phyloP scores from a whole-genome alignment of 2,797 vertebrate genomes.

The Chromis chromis region DNA sequence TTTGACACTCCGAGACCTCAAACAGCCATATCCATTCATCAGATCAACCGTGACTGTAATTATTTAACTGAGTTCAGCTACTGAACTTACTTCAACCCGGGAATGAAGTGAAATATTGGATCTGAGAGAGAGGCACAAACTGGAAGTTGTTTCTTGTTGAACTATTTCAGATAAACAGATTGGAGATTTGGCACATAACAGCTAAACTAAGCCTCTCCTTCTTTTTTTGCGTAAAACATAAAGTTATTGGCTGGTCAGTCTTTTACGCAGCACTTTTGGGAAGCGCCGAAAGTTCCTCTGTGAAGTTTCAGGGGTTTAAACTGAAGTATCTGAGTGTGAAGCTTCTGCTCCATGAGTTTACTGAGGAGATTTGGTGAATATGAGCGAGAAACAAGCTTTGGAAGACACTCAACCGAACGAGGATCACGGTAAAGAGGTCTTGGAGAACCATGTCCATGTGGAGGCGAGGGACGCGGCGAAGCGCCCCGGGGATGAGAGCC shows the following conservation, averaged over 20 bases:
- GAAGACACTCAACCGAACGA: constrained; percentile 14
- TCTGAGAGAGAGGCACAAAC: neutral
- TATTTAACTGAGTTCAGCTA: neutral
- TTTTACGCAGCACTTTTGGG: neutral
- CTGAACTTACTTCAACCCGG: constrained; percentile 1
- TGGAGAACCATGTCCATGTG: constrained; percentile 36
- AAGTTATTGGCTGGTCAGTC: neutral
- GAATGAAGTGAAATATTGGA: constrained; percentile 40
- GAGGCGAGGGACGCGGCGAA: constrained; percentile 16
- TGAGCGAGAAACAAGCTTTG: constrained; percentile 61
- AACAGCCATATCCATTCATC: neutral
- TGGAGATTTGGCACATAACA: neutral
- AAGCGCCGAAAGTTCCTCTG: constrained; percentile 3
- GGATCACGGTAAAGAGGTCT: constrained; percentile 12
- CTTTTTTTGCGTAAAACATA: neutral
- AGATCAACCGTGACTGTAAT: neutral
- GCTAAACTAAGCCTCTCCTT: neutral
- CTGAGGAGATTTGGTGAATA: constrained; percentile 35
- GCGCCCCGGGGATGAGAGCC: neutral
- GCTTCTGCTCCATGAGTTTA: constrained; percentile 33
- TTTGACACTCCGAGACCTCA: neutral
- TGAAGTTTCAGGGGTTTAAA: constrained; percentile 1
- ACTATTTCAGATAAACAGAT: neutral
- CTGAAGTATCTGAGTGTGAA: neutral
- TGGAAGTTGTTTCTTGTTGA: neutral